A percentile compares a stretch with the other conserved stretches of the same genome.
Evolutionary conservation across 2,113 vertebrate species (phyloP).

Genomic region (Macquaria australasica): DNA sequence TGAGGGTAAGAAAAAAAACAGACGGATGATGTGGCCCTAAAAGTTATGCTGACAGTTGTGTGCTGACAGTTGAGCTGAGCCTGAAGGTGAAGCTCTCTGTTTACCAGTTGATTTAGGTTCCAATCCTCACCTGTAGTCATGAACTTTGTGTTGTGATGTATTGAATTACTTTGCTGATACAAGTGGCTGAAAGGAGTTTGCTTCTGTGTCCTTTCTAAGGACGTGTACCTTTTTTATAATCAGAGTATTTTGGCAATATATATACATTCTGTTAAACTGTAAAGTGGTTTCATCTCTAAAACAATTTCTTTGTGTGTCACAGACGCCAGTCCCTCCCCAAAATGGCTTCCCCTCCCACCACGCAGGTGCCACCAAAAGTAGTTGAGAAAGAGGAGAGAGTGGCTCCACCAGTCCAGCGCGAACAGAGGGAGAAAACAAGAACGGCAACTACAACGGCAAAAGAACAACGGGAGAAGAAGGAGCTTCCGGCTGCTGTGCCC

Average conservation of each 20-base stretch:
- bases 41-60: no score
- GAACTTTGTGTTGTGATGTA: not conserved
- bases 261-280: not conserved
- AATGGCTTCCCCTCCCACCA: slow-evolving; percentile 75
- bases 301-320: slow-evolving; percentile 2
- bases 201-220: not conserved
- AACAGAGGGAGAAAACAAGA: slow-evolving; percentile 77
- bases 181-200: no score
- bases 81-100: not conserved
- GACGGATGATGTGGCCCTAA: no score
- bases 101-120: not conserved
- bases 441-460: slow-evolving; percentile 40
- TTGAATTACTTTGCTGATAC: not conserved
- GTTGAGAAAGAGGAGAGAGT: slow-evolving; percentile 79
- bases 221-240: no score
- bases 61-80: no score
- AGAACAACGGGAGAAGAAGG: slow-evolving; percentile 77
- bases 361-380: slow-evolving; percentile 65
- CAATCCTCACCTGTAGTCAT: not conserved
- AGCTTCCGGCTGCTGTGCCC: slow-evolving; percentile 50
- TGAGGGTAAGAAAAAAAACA: no score
- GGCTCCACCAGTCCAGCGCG: slow-evolving; percentile 70
- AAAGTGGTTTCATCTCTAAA: not conserved
- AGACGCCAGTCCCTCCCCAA: slow-evolving; percentile 81
- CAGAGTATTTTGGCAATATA: no score